phyloP scores from a whole-genome alignment of 1,140 invertebrate species.

The Globodera ellingtonae region DNA sequence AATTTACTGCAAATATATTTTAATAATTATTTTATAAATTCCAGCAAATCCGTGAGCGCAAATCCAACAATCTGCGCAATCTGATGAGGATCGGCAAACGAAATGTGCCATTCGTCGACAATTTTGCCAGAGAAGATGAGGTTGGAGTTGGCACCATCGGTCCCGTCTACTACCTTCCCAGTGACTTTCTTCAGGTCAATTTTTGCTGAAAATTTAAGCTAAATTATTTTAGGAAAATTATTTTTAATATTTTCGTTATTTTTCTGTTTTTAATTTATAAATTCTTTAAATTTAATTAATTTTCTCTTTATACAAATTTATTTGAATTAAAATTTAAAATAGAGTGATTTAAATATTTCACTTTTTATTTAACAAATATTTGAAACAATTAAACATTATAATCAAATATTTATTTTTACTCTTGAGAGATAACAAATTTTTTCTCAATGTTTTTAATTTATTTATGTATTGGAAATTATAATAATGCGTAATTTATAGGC shows the following conservation, averaged over 20 bases:
- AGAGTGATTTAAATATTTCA: neutral
- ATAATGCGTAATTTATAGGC: neutral
- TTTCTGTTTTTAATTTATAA: too few relatives aligned
- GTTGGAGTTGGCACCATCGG: neutral
- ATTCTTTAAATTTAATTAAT: too few relatives aligned
- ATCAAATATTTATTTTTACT: neutral
- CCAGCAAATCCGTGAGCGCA: conserved; percentile 23
- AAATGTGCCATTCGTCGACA: neutral
- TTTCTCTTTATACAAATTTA: too few relatives aligned
- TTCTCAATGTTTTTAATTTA: too few relatives aligned
- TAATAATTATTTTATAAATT: conserved; percentile 12
- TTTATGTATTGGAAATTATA: too few relatives aligned
- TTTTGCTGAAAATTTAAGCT: too few relatives aligned
- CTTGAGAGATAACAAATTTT: too few relatives aligned
- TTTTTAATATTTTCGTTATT: too few relatives aligned
- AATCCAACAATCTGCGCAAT: conserved; percentile 37
- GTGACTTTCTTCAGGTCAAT: neutral
- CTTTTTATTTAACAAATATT: neutral
- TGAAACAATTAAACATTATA: neutral
- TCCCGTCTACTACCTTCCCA: neutral
- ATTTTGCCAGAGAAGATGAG: neutral
- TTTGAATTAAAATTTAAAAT: too few relatives aligned
- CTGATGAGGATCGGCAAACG: conserved; percentile 37
- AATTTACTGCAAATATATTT: conserved; percentile 1
- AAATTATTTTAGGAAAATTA: too few relatives aligned